Percentiles rank a stretch among this genome's conserved stretches.
phyloP scores from a whole-genome alignment of 2,797 vertebrate species.

The Smutsia temminckii region DNA sequence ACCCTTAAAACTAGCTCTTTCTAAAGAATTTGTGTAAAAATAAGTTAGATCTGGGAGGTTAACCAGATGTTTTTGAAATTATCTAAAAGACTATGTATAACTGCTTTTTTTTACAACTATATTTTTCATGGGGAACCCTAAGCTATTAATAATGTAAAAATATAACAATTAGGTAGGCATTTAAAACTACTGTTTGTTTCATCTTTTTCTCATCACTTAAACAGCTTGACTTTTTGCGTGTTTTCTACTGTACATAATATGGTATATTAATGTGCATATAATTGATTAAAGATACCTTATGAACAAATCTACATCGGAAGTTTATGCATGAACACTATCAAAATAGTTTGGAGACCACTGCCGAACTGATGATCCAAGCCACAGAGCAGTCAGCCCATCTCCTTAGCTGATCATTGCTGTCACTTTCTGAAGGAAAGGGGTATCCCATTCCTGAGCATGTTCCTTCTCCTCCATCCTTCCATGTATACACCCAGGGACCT shows the following conservation, averaged over 20 bases:
- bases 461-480: neutral
- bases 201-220: neutral
- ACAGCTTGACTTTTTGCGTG: neutral
- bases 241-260: neutral
- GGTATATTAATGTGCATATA: neutral
- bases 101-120: no score
- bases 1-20: neutral
- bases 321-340: neutral
- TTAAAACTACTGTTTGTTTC: neutral
- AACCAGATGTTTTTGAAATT: neutral
- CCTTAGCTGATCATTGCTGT: no score
- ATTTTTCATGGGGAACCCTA: neutral
- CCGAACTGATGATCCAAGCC: neutral
- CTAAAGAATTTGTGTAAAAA: neutral
- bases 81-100: neutral
- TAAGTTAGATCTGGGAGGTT: neutral
- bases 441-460: neutral
- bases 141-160: neutral
- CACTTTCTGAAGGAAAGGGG: neutral
- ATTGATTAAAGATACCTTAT: neutral
- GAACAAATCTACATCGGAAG: neutral
- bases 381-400: neutral
- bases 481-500: neutral
- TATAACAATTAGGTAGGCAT: neutral
- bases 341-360: neutral